Evolutionary conservation across 1,140 invertebrate genomes (phyloP).

Genomic region (Microplitis mediator): DNA sequence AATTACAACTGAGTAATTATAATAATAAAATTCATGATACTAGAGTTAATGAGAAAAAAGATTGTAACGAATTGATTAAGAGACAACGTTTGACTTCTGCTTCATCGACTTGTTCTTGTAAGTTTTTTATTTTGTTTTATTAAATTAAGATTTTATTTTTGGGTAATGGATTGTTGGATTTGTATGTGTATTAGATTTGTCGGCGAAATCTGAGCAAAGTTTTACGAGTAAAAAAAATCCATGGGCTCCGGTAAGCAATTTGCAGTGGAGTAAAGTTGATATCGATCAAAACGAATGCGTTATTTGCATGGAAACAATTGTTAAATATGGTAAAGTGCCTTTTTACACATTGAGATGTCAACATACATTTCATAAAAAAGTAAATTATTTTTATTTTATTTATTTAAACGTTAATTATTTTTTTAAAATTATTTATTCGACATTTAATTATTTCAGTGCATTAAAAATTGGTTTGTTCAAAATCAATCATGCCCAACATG

Average conservation of each 20-base stretch:
- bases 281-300: slow-evolving; percentile 36
- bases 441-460: slow-evolving; percentile 41
- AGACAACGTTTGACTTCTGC: no score
- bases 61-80: no score
- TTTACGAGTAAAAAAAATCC: slow-evolving; percentile 15
- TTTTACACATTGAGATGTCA: slow-evolving; percentile 37
- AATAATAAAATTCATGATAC: no score
- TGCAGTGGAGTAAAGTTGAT: slow-evolving; percentile 30
- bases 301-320: slow-evolving; percentile 37
- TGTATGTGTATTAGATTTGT: no score
- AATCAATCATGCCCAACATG: slow-evolving; percentile 45
- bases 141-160: no score
- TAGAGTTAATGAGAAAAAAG: no score
- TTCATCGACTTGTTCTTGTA: no score
- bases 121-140: no score
- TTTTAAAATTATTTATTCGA: slow-evolving; percentile 8
- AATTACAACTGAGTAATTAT: not conserved
- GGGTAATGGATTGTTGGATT: no score
- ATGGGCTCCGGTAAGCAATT: not conserved
- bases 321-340: not conserved
- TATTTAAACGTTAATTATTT: slow-evolving; percentile 7
- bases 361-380: slow-evolving; percentile 44
- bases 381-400: slow-evolving; percentile 13
- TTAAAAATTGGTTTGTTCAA: slow-evolving; percentile 39
- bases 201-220: not conserved